Base-by-base conservation (phyloP, 2,797 vertebrate species). In the Percopsis omiscomaycus region DNA sequence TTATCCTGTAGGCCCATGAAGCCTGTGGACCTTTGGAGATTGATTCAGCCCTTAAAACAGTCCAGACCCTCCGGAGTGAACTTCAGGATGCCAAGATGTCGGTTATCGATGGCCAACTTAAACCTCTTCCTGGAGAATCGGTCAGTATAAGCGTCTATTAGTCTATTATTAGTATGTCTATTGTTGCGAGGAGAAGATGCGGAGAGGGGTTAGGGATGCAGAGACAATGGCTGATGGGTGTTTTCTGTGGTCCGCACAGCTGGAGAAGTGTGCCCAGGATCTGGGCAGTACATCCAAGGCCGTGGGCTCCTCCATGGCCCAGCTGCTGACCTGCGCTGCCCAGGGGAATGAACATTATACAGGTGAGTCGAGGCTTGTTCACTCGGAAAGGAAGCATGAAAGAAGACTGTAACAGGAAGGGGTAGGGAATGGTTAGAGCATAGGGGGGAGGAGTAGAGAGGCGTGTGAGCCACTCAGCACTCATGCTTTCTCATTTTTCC, bases 301-400 rank as follows among this genome's bases (percentile, higher is more conserved):
- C 0, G 98, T 99, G 0, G 98, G 98, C 22, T 99, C 98, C 2
- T 98, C 96, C 16, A 99, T 99, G 97, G 98, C 98, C 0, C 98
- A 99, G 84, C 69, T 99, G 64, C 86, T 99, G 68, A 99, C 98
- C 30, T 99, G 97, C 67, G 97, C 98, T 28, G 97, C 98, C 13
- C 98, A 99, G 82, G 98, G 98, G 74, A 99, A 99, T 0, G 96
- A 99, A 77, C 96, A 98, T 78, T 99, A 98, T 71, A 99, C 98
- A 92, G 98, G 98, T 99, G 90, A 69, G 71, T 22, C 22, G 22
- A 22, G 22, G 22, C 22, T 22, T 22, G 22, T 22, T 22, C 1
- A 22, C 22, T 22, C 22, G 22, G 22, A 22, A 22, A 22, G 22
- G 22, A 22, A 22, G 22, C 22, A 22, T 22, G 22, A 22, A 22